A percentile compares a stretch with the other conserved stretches of the same genome.
phyloP scores from a whole-genome alignment of 2,888 invertebrate species.

The Leptinotarsa tumamoca region DNA sequence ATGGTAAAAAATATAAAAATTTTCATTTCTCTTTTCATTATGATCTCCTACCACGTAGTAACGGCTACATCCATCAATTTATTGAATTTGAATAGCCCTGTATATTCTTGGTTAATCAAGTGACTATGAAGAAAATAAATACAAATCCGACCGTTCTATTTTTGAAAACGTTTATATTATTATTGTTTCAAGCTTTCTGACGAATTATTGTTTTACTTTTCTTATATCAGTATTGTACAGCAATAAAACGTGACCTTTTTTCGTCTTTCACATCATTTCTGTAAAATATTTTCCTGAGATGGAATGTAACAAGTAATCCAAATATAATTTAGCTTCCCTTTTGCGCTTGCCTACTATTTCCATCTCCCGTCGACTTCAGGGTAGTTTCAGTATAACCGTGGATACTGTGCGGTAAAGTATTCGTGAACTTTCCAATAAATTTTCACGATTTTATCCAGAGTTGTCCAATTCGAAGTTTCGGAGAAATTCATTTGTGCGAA shows the following conservation, averaged over 20 bases:
- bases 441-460: slow-evolving; percentile 15
- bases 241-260: not conserved
- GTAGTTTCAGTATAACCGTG: slow-evolving; percentile 22
- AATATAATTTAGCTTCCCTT: slow-evolving; percentile 48
- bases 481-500: too few species aligned
- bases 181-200: too few species aligned
- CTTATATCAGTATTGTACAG: not conserved
- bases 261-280: not conserved
- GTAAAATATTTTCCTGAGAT: slow-evolving; percentile 21
- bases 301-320: slow-evolving; percentile 50
- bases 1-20: too few species aligned
- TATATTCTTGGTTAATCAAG: too few species aligned
- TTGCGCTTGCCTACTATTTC: slow-evolving; percentile 45
- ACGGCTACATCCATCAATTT: too few species aligned
- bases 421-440: slow-evolving; percentile 21
- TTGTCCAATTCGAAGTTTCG: not conserved
- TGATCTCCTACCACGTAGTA: too few species aligned
- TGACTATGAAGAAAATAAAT: too few species aligned
- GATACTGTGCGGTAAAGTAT: slow-evolving; percentile 9
- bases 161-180: too few species aligned
- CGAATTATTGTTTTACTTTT: not conserved
- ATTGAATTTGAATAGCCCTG: too few species aligned
- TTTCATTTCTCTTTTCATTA: too few species aligned
- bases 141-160: too few species aligned
- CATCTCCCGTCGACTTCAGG: slow-evolving; percentile 28